phyloP scores from a whole-genome alignment of 2,113 vertebrate species.

The Rhineura floridana region DNA sequence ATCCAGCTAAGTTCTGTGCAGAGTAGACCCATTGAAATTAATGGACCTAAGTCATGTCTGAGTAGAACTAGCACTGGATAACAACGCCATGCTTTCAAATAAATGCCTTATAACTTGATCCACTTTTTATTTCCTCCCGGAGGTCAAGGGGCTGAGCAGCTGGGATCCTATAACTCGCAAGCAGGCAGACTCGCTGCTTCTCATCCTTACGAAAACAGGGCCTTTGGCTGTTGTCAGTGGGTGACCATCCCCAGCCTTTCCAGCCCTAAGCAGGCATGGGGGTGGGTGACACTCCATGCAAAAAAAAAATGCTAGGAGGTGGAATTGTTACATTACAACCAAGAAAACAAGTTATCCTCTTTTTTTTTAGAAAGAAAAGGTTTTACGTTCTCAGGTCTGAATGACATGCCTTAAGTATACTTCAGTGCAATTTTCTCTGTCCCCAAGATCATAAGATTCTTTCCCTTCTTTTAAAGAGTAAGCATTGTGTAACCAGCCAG shows the following conservation, averaged over 20 bases:
- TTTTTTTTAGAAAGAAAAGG: not conserved
- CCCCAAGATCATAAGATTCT: constrained; percentile 51
- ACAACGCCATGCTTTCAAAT: not conserved
- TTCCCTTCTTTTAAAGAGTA: not conserved
- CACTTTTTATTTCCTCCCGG: not conserved
- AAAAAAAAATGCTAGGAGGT: constrained; percentile 1
- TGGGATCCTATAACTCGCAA: too few species aligned
- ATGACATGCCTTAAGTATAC: constrained; percentile 78
- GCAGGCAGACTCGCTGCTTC: not conserved
- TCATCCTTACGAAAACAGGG: not conserved
- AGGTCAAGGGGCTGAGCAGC: not conserved
- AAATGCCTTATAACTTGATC: not conserved
- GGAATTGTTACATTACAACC: constrained; percentile 32
- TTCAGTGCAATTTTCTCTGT: constrained; percentile 55
- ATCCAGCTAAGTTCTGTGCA: too few species aligned
- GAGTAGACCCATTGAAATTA: too few species aligned
- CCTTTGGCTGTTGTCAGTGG: not conserved
- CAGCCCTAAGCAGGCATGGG: constrained; percentile 15
- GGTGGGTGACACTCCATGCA: too few species aligned
- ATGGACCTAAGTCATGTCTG: too few species aligned
- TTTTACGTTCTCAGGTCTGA: constrained; percentile 66
- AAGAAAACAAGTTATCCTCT: constrained; percentile 45
- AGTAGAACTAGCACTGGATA: too few species aligned
- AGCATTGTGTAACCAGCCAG: not conserved
- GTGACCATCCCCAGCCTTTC: constrained; percentile 14